phyloP scores from a whole-genome alignment of 2,113 vertebrate genomes.

The Tor tambroides region DNA sequence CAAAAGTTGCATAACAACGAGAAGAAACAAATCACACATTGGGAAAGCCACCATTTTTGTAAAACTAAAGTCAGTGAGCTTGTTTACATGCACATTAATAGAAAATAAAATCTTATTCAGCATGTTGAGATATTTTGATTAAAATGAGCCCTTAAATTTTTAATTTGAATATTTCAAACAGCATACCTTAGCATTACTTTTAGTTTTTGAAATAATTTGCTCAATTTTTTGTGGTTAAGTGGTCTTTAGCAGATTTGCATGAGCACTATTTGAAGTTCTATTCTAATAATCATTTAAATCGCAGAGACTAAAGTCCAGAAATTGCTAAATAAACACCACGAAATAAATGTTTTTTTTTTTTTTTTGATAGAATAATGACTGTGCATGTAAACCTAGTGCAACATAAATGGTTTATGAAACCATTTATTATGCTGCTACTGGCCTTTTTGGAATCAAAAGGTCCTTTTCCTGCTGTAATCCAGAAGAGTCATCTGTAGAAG shows the following conservation, averaged over 20 bases:
- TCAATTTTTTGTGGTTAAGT: too few relatives aligned
- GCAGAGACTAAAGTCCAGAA: neutral
- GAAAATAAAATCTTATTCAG: neutral
- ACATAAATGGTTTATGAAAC: conserved; percentile 86
- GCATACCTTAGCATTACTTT: too few relatives aligned
- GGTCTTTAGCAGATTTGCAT: neutral
- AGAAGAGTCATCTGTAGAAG: conserved; percentile 67
- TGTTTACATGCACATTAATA: conserved; percentile 35
- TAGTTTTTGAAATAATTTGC: too few relatives aligned
- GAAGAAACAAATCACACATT: conserved; percentile 4
- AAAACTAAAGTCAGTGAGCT: neutral
- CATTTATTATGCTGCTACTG: conserved; percentile 96
- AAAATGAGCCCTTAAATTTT: neutral
- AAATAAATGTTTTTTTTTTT: neutral
- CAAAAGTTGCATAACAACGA: conserved; percentile 4
- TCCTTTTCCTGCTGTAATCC: conserved; percentile 77
- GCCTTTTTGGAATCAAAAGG: conserved; percentile 88
- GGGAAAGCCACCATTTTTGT: neutral
- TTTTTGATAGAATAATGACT: neutral
- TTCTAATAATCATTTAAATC: neutral
- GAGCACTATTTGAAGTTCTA: neutral
- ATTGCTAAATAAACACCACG: neutral
- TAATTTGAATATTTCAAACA: too few relatives aligned
- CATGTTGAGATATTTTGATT: neutral
- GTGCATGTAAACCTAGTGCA: conserved; percentile 65